These are phyloP conservation scores for Episyrphus balteatus DNA, from an alignment of 1,140 invertebrate genomes.

Conservation along the genomic window DNA sequence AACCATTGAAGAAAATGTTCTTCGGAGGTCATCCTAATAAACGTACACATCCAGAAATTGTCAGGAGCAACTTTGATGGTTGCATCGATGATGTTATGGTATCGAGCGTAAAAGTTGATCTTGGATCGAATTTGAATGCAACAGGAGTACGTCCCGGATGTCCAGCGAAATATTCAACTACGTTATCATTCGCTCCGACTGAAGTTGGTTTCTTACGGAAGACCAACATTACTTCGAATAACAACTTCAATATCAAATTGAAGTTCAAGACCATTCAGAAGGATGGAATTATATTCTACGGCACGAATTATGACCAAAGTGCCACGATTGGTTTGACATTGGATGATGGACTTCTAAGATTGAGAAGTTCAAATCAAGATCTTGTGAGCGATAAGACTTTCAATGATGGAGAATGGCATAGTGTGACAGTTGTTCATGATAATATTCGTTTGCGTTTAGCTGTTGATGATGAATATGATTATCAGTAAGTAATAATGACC, in stretches of 20 bases:
- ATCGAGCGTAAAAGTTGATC: slow-evolving; percentile 58
- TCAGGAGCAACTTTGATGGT: slow-evolving; percentile 75
- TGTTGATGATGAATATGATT: slow-evolving; percentile 70
- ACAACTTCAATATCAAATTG: slow-evolving; percentile 64
- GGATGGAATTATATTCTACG: slow-evolving; percentile 69
- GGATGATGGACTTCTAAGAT: slow-evolving; percentile 53
- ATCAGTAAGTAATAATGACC: slow-evolving; percentile 41
- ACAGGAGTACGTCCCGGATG: slow-evolving; percentile 77
- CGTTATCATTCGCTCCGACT: slow-evolving; percentile 37
- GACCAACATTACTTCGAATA: slow-evolving; percentile 44
- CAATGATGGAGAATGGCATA: slow-evolving; percentile 89
- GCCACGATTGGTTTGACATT: slow-evolving; percentile 56
- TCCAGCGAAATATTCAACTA: slow-evolving; percentile 48
- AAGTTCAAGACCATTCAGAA: slow-evolving; percentile 76
- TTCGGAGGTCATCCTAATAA: slow-evolving; percentile 75
- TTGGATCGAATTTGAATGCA: slow-evolving; percentile 64
- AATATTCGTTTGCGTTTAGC: slow-evolving; percentile 53
- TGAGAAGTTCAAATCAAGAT: slow-evolving; percentile 55
- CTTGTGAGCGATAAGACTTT: slow-evolving; percentile 52
- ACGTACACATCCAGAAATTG: slow-evolving; percentile 53
- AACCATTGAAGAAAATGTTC: slow-evolving; percentile 58
- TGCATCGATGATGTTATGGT: slow-evolving; percentile 81
- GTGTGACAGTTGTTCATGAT: slow-evolving; percentile 71
- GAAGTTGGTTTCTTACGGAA: slow-evolving; percentile 53
- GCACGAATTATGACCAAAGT: slow-evolving; percentile 50